These are phyloP conservation scores for Pheosia gnoma DNA, from an alignment of 2,888 invertebrate species.

Conservation along the genomic window DNA sequence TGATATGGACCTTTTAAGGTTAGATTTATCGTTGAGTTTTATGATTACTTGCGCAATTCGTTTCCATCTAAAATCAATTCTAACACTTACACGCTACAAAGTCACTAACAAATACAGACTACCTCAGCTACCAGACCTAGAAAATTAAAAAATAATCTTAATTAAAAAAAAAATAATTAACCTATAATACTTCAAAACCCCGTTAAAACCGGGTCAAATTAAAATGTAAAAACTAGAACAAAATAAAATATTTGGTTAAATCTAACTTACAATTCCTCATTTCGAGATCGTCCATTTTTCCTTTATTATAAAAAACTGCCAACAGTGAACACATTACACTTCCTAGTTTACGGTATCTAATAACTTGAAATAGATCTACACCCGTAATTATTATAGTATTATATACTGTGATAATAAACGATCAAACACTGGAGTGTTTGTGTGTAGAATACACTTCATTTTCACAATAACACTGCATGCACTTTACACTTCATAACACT, in stretches of 20 bases:
- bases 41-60: constrained; percentile 58
- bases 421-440: constrained; percentile 37
- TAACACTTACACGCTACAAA: constrained; percentile 52
- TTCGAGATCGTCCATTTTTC: constrained; percentile 63
- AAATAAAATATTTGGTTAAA: constrained; percentile 71
- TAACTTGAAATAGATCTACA: constrained; percentile 77
- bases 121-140: constrained; percentile 65
- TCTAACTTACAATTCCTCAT: constrained; percentile 64
- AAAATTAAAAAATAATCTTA: constrained; percentile 44
- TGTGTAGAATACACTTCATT: constrained; percentile 19
- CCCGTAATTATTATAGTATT: constrained; percentile 71
- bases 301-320: constrained; percentile 59
- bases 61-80: constrained; percentile 56
- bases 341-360: constrained; percentile 67
- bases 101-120: constrained; percentile 65
- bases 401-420: constrained; percentile 47
- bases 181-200: constrained; percentile 80
- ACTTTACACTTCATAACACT: constrained; percentile 13
- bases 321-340: constrained; percentile 78
- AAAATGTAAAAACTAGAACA: constrained; percentile 50
- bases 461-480: constrained; percentile 29
- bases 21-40: constrained; percentile 69
- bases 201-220: constrained; percentile 76
- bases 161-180: constrained; percentile 53
- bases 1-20: constrained; percentile 84